phyloP scores from a whole-genome alignment of 2,888 invertebrate genomes.

The Julus scanicus region DNA sequence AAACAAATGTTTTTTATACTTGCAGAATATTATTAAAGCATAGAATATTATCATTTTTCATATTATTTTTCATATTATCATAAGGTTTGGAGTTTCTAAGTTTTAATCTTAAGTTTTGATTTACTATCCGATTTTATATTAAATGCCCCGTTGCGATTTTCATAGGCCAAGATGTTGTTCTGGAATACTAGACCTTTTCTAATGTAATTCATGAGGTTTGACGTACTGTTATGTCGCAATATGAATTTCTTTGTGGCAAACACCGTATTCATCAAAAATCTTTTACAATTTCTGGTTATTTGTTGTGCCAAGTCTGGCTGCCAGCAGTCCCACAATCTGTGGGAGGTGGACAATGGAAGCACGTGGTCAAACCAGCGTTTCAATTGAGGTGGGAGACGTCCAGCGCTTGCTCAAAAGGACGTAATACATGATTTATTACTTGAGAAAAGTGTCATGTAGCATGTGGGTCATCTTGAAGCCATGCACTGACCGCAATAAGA shows the following conservation, averaged over 20 bases:
- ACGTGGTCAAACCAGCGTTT: constrained; percentile 16
- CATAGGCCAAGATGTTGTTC: background rate
- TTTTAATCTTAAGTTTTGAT: too few relatives aligned
- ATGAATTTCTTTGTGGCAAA: background rate
- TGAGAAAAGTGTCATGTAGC: constrained; percentile 13
- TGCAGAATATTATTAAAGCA: too few relatives aligned
- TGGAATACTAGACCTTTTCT: background rate
- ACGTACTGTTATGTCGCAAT: background rate
- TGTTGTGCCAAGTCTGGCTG: background rate
- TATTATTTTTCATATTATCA: too few relatives aligned
- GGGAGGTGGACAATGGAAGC: background rate
- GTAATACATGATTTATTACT: constrained; percentile 15
- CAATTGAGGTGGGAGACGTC: constrained; percentile 25
- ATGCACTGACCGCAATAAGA: constrained; percentile 28
- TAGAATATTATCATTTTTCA: too few relatives aligned
- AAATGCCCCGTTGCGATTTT: background rate
- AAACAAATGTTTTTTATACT: background rate
- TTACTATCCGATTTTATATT: too few relatives aligned
- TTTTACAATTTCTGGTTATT: background rate
- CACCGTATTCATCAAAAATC: background rate
- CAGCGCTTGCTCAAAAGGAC: constrained; percentile 2
- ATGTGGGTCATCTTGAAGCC: constrained; percentile 6
- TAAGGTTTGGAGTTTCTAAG: too few relatives aligned
- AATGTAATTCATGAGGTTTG: constrained; percentile 17
- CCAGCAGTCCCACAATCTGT: background rate